Conservation (phyloP, 1,140 invertebrate species). For the Leptinotarsa lineolata region DNA sequence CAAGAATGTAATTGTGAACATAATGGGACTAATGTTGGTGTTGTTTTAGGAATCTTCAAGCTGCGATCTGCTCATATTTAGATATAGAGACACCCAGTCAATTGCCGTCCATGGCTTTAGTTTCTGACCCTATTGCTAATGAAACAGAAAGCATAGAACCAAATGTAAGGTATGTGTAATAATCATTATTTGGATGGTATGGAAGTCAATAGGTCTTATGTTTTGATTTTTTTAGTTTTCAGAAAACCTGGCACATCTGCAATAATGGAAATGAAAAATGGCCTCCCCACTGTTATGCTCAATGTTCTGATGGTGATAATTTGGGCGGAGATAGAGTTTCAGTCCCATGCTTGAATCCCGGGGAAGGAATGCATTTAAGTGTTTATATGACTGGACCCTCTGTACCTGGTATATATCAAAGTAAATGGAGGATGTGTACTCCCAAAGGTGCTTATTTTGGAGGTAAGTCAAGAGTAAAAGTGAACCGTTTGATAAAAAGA, state of each 20-base stretch:
- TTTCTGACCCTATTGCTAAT: conserved; percentile 77
- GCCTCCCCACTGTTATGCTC: conserved; percentile 76
- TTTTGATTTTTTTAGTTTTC: conserved; percentile 60
- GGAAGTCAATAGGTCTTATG: background rate
- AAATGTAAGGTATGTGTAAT: conserved; percentile 60
- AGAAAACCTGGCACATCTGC: conserved; percentile 80
- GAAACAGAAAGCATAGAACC: conserved; percentile 77
- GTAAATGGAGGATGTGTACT: conserved; percentile 83
- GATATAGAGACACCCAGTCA: conserved; percentile 73
- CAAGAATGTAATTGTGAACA: too few species aligned
- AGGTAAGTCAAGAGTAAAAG: conserved; percentile 60
- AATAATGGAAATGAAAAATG: conserved; percentile 80
- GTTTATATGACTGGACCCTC: conserved; percentile 73
- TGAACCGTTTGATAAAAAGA: background rate
- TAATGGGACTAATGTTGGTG: too few species aligned
- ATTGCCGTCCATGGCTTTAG: conserved; percentile 76
- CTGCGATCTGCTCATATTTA: conserved; percentile 93
- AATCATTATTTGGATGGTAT: background rate
- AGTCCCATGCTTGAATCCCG: conserved; percentile 66
- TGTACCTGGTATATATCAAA: conserved; percentile 72
- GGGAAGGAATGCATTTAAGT: conserved; percentile 68
- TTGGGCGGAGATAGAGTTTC: conserved; percentile 64
- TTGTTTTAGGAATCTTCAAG: conserved; percentile 88
- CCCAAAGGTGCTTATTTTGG: conserved; percentile 81
- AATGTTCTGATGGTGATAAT: conserved; percentile 66